A percentile compares a stretch with the other conserved stretches of the same genome.
Conservation (phyloP, 2,113 vertebrate genomes). For the Psilopsiagon aurifrons region DNA sequence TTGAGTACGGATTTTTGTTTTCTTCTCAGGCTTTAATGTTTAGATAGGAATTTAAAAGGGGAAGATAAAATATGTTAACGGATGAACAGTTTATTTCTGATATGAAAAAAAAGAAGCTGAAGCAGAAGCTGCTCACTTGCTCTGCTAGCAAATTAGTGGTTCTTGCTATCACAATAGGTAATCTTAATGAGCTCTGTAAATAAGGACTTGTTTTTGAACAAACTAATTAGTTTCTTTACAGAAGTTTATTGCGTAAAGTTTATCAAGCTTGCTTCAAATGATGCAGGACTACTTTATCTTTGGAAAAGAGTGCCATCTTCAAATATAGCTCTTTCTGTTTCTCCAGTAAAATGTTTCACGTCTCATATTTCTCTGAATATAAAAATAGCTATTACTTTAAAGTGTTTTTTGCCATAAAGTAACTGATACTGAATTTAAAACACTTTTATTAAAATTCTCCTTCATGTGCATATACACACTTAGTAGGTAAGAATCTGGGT, state of each 20-base stretch:
- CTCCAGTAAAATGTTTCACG: not conserved
- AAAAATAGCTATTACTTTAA: not conserved
- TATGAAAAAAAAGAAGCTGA: not conserved
- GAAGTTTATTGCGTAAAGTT: not conserved
- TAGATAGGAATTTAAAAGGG: not conserved
- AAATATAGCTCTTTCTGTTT: not conserved
- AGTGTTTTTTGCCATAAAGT: not conserved
- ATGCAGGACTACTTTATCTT: not conserved
- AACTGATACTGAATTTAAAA: not conserved
- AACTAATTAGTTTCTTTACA: not conserved
- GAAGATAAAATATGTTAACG: not conserved
- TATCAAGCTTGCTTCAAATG: not conserved
- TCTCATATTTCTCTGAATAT: not conserved
- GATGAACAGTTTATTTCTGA: not conserved
- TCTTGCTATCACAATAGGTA: not conserved
- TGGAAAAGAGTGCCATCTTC: not conserved
- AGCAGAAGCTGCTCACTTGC: not conserved
- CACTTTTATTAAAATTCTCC: not conserved
- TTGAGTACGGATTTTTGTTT: not conserved
- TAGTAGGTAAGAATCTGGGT: not conserved
- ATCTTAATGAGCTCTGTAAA: not conserved
- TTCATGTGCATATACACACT: not conserved
- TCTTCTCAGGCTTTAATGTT: not conserved
- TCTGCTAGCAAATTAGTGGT: not conserved
- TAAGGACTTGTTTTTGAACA: not conserved